Base-by-base conservation (phyloP, 2,888 invertebrate species). In the Sinopyrophorus schimmeli region DNA sequence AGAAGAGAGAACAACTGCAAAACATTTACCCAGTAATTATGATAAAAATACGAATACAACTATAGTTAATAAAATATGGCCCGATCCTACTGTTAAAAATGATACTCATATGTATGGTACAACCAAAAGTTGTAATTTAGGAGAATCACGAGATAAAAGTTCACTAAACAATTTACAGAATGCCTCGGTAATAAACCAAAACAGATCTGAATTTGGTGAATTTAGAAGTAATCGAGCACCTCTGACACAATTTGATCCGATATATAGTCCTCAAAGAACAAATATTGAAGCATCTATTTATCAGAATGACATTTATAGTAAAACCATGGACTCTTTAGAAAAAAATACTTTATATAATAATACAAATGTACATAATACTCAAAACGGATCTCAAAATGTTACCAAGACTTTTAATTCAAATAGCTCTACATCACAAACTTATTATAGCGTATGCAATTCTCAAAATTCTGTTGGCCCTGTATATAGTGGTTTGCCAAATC, bases 31-130 rank as follows among this genome's bases (percentile, higher is more conserved):
- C 24, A 21, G 27, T 14, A 15, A 10, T 21, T 34, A 53, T 28
- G 14, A 34, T 17, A 44, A 47, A 38, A 62, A 64, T 47, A 77
- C 77, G 0, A 69, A 70, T 24, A 23, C 23, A 14, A 65, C 68
- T 12, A 65, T 77, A 10, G 64, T 77, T 6, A 76, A 77, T 63
- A 71, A 73, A 57, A 78, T 79, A 34, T 79, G 79, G 78, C 74
- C 74, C 39, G 78, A 79, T 34, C 68, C 59, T 9, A 60, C 62
- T 6, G 59, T 60, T 3, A 55, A 57, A 41, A 61, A 41, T 30
- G 37, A 46, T 30, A 47, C 38, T 15, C 27, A 43, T 34, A 10
- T 21, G 5, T 41, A 47, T 18, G 41, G 41, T 21, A 28, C 42
- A 10, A 47, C 47, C 3, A 52, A 52, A 39, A 47, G 24, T 16